Conservation (phyloP, 30 jellyfish, hydroid and myxozoan species). For the Morbakka virulenta region DNA sequence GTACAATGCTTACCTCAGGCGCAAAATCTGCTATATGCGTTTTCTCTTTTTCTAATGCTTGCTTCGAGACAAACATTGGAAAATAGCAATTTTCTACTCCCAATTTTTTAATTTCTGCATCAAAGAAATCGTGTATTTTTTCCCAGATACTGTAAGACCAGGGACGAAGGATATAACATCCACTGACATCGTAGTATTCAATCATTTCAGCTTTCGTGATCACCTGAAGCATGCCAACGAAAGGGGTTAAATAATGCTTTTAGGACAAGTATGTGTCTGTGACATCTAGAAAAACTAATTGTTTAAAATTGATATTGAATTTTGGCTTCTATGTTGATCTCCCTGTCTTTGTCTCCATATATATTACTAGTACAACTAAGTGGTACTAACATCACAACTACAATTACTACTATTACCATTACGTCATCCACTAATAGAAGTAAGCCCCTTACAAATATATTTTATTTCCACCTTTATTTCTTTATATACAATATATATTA, state of each 20-base stretch:
- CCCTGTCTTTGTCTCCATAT: too few relatives aligned
- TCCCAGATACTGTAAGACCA: slow-evolving; percentile 98
- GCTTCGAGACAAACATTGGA: slow-evolving; percentile 95
- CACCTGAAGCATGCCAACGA: slow-evolving; percentile 41
- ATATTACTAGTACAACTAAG: too few relatives aligned
- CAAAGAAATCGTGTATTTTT: slow-evolving; percentile 72
- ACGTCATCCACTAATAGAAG: too few relatives aligned
- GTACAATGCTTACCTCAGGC: slow-evolving; percentile 98
- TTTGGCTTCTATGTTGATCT: neutral
- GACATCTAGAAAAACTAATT: neutral
- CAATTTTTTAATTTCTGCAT: slow-evolving; percentile 59
- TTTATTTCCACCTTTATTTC: too few relatives aligned
- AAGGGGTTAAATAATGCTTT: too few relatives aligned
- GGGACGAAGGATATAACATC: slow-evolving; percentile 97
- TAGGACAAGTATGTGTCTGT: too few relatives aligned
- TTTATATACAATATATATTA: too few relatives aligned
- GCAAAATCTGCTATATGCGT: slow-evolving; percentile 96
- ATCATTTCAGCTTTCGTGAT: slow-evolving; percentile 93
- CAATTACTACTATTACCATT: too few relatives aligned
- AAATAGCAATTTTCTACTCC: slow-evolving; percentile 98
- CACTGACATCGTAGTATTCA: slow-evolving; percentile 96
- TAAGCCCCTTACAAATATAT: too few relatives aligned
- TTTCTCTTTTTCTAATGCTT: slow-evolving; percentile 95
- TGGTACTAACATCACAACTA: too few relatives aligned
- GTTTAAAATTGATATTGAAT: neutral